Conservation (phyloP, 2,888 invertebrate genomes). For the Idaea aversata region DNA sequence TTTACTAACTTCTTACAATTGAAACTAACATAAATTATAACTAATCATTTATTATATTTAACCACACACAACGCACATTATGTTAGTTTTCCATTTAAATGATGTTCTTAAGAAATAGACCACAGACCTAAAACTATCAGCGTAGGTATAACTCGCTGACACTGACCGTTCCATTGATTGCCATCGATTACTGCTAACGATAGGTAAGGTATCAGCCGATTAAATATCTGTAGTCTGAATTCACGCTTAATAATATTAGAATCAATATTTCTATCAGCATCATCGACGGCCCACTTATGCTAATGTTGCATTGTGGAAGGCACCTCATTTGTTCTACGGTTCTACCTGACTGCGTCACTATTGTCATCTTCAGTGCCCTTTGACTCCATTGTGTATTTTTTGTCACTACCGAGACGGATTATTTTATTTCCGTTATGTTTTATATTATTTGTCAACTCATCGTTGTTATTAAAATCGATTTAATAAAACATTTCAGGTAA, state of each 20-base stretch:
- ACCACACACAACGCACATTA: slow-evolving; percentile 23
- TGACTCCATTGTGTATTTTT: slow-evolving; percentile 79
- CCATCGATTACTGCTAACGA: not conserved
- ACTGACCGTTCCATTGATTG: not conserved
- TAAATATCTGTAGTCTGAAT: not conserved
- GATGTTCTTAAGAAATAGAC: slow-evolving; percentile 4
- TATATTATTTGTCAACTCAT: slow-evolving; percentile 61
- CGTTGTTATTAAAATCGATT: slow-evolving; percentile 38
- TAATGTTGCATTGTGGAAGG: slow-evolving; percentile 72
- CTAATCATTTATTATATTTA: slow-evolving; percentile 27
- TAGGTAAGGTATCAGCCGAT: not conserved
- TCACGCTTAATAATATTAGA: slow-evolving; percentile 34
- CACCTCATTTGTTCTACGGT: slow-evolving; percentile 76
- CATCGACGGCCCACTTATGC: slow-evolving; percentile 63
- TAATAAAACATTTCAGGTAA: not conserved
- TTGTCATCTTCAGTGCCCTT: slow-evolving; percentile 73
- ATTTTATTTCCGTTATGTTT: slow-evolving; percentile 77
- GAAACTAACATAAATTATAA: slow-evolving; percentile 10
- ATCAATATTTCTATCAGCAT: slow-evolving; percentile 44
- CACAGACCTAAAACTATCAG: not conserved
- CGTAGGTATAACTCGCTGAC: not conserved
- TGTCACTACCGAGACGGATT: slow-evolving; percentile 66
- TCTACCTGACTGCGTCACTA: slow-evolving; percentile 59
- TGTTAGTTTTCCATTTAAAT: slow-evolving; percentile 29
- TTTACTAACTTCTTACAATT: not conserved